Evolutionary conservation across 2,113 vertebrate genomes (phyloP).

Genomic region (Recurvirostra avosetta): DNA sequence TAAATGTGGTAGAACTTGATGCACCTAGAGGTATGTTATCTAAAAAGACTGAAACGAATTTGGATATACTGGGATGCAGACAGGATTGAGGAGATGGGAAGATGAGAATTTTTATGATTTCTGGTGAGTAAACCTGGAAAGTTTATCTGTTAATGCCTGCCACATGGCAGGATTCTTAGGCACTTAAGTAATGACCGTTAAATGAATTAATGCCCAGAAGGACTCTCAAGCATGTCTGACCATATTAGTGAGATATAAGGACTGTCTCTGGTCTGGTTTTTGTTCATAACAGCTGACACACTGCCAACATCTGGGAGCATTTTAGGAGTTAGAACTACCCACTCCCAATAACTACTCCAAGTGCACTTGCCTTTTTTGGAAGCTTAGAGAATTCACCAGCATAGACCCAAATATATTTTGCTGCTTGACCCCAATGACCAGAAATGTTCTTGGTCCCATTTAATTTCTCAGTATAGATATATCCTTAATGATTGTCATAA

Average conservation of each 20-base stretch:
- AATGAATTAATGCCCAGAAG: neutral
- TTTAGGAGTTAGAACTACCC: neutral
- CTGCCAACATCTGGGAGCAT: neutral
- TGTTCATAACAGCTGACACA: neutral
- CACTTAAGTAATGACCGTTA: neutral
- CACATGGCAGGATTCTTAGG: neutral
- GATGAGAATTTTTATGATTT: constrained; percentile 43
- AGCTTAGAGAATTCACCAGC: neutral
- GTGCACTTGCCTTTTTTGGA: neutral
- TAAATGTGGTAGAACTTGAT: neutral
- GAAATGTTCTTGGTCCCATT: neutral
- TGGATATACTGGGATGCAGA: neutral
- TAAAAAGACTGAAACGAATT: constrained; percentile 18
- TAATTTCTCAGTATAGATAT: constrained; percentile 12
- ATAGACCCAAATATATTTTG: neutral
- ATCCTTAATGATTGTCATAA: constrained; percentile 39
- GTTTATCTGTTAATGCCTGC: neutral
- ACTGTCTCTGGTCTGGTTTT: neutral
- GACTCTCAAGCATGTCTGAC: neutral
- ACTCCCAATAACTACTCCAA: neutral
- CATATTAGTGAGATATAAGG: neutral
- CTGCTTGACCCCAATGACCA: neutral
- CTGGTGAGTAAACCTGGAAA: neutral
- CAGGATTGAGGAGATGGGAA: neutral
- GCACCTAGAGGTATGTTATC: neutral